Conservation (phyloP, 1,140 invertebrate genomes). For the Chironomus striatipennis region DNA sequence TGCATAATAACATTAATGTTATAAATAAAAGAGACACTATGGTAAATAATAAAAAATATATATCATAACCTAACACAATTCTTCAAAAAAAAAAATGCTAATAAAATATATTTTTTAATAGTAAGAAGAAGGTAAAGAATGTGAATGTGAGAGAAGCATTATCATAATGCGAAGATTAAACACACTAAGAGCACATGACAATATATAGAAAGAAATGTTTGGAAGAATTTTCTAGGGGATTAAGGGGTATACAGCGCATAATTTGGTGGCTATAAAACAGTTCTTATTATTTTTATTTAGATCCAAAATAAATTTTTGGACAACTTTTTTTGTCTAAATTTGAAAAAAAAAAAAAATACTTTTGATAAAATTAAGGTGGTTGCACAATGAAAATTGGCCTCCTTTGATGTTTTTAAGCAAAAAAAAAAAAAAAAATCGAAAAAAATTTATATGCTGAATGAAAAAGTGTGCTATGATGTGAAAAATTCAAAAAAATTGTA, state of each 20-base stretch:
- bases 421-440: neutral
- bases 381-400: no score
- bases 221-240: no score
- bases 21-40: neutral
- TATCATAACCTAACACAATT: constrained; percentile 24
- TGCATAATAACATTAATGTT: constrained; percentile 18
- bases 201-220: neutral
- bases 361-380: no score
- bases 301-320: no score
- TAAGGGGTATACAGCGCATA: no score
- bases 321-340: no score
- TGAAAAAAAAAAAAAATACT: no score
- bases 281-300: no score
- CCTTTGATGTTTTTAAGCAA: no score
- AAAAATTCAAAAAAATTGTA: no score
- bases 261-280: no score
- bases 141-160: neutral
- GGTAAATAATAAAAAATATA: neutral
- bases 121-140: neutral
- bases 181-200: neutral
- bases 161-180: constrained; percentile 23
- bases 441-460: neutral
- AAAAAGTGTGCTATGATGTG: neutral
- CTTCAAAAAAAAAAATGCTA: neutral
- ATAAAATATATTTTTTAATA: neutral